Base-by-base conservation (phyloP, 1,140 invertebrate genomes). In the Zaprionus capensis region DNA sequence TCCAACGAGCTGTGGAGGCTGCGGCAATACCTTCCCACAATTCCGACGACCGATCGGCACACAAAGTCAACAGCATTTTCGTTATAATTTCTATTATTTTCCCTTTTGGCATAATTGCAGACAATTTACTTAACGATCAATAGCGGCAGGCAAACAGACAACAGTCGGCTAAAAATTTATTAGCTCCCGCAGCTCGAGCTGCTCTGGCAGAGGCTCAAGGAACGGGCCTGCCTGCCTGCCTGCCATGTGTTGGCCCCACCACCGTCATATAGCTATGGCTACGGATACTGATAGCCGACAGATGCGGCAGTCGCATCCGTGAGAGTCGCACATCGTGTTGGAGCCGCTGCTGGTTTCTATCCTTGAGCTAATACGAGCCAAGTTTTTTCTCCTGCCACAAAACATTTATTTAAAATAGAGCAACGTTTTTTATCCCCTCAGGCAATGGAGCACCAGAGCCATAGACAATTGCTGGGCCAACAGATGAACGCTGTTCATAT, bases 71-170 rank as follows among this genome's bases (percentile, higher is more conserved):
- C 83, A 87, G 78, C 80, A 68, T 81, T 90, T 88, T 90, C 81
- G 85, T 90, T 90, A 90, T 90, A 90, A 90, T 90, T 90, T 90
- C 85, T 90, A 90, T 91, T 91, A 90, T 90, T 90, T 90, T 90
- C 85, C 85, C 85, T 90, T 90, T 90, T 90, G 85, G 85, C 85
- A 90, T 90, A 90, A 90, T 90, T 90, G 85, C 85, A 85, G 85
- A 90, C 85, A 90, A 90, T 90, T 90, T 90, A 90, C 85, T 90
- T 90, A 90, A 90, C 85, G 85, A 90, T 90, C 85, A 90, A 90
- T 90, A 90, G 85, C 86, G 85, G 82, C 79, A 90, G 69, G 80
- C 69, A 79, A 65, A 71, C 82, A 69, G 82, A 68, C 71, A 78
- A 65, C 72, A 82, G 76, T 83, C 84, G 62, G 64, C 71, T 72